Conservation (phyloP, 2,888 invertebrate genomes). For the Strigamia crassipes region DNA sequence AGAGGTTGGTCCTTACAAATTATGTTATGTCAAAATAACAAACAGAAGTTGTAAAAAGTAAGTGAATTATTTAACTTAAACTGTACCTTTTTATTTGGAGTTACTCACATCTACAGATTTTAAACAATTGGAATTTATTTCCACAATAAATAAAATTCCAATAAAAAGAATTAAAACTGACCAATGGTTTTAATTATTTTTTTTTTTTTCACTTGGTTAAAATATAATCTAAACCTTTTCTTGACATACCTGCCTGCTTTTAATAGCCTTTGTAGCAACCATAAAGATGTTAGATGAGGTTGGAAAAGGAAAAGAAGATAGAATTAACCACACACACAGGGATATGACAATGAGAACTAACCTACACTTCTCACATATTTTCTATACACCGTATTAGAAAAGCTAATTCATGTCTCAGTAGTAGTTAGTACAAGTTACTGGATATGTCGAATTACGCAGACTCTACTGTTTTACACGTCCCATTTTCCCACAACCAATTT, state of each 20-base stretch:
- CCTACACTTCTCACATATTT: not conserved
- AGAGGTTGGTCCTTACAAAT: conserved; percentile 12
- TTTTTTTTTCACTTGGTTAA: not conserved
- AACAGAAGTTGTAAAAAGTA: not conserved
- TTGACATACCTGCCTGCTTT: conserved; percentile 50
- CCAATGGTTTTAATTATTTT: conserved; percentile 35
- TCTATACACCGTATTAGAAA: not conserved
- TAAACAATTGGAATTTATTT: conserved; percentile 2
- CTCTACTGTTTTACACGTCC: too few relatives aligned
- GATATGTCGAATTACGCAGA: too few relatives aligned
- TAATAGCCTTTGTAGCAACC: conserved; percentile 48
- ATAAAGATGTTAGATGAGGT: conserved; percentile 44
- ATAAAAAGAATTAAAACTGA: conserved; percentile 18
- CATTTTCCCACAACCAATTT: too few relatives aligned
- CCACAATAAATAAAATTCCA: not conserved
- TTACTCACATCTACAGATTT: not conserved
- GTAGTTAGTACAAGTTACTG: too few relatives aligned
- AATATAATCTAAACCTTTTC: not conserved
- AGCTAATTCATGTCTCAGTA: too few relatives aligned
- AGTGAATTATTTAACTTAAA: not conserved
- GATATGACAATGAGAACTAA: conserved; percentile 1
- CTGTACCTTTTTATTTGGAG: conserved; percentile 14
- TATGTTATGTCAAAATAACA: not conserved
- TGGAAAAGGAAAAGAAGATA: conserved; percentile 18
- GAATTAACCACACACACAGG: conserved; percentile 15